Percentiles rank a stretch among this genome's conserved stretches.
Conservation (phyloP, 2,888 invertebrate species). For the Chrysodeixis includens region DNA sequence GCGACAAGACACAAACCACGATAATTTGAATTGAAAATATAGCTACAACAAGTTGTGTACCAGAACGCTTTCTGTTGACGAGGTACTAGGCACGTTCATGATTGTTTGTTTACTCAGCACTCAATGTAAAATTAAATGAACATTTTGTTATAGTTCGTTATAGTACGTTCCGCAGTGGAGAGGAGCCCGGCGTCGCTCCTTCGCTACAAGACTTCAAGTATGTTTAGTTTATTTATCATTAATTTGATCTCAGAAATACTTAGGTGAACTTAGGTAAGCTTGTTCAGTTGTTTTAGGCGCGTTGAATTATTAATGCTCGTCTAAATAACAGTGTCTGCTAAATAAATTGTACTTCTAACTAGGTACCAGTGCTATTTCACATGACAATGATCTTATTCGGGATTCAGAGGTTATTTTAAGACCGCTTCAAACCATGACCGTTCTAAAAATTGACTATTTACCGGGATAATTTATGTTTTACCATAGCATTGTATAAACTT, state of each 20-base stretch:
- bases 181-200: not conserved
- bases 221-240: constrained; percentile 9
- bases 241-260: not conserved
- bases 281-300: not conserved
- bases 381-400: not conserved
- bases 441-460: too few species aligned
- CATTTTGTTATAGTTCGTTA: constrained; percentile 16
- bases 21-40: constrained; percentile 2
- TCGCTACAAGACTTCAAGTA: constrained; percentile 17
- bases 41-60: constrained; percentile 16
- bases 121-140: constrained; percentile 5
- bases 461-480: not conserved
- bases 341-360: not conserved
- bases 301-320: constrained; percentile 3
- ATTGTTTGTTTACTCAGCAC: constrained; percentile 18
- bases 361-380: not conserved
- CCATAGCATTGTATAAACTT: not conserved
- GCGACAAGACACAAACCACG: not conserved
- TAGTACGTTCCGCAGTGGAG: constrained; percentile 18
- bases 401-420: not conserved
- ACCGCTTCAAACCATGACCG: not conserved
- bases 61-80: constrained; percentile 25
- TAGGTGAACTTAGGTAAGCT: not conserved
- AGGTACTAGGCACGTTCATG: constrained; percentile 20
- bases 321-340: constrained; percentile 2